Evolutionary conservation across 2,113 vertebrate species (phyloP).

Genomic region (Microcebus tavaratra): DNA sequence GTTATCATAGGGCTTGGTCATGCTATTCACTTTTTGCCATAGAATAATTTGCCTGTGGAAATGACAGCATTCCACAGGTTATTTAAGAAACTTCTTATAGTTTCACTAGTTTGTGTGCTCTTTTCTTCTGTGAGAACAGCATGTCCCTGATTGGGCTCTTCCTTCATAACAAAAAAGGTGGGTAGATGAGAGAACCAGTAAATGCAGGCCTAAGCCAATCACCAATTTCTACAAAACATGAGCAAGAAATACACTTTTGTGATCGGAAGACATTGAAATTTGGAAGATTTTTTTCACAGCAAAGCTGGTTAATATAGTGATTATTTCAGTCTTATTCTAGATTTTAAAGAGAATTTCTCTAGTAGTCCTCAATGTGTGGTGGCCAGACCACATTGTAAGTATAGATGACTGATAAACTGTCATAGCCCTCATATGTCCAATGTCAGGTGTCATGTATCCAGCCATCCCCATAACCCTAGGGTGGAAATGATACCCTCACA

Average conservation of each 20-base stretch:
- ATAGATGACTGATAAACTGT: background rate
- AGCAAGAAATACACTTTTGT: background rate
- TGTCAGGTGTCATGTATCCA: background rate
- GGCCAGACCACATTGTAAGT: background rate
- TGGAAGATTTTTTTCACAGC: background rate
- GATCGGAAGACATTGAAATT: background rate
- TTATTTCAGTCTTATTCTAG: background rate
- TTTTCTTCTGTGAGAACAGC: background rate
- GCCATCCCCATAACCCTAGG: background rate
- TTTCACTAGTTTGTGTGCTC: background rate
- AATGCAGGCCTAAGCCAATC: background rate
- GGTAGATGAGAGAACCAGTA: background rate
- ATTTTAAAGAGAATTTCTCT: background rate
- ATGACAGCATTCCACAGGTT: background rate
- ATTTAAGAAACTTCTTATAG: background rate
- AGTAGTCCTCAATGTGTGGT: background rate
- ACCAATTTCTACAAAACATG: background rate
- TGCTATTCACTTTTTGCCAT: background rate
- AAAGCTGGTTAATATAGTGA: background rate
- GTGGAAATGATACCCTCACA: background rate
- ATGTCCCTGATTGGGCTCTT: background rate
- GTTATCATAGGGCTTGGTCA: background rate
- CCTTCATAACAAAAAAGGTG: background rate
- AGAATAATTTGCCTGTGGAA: background rate
- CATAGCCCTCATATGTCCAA: background rate